A percentile compares a stretch with the other conserved stretches of the same genome.
Conservation (phyloP, 2,113 vertebrate genomes). For the Nicator chloris region DNA sequence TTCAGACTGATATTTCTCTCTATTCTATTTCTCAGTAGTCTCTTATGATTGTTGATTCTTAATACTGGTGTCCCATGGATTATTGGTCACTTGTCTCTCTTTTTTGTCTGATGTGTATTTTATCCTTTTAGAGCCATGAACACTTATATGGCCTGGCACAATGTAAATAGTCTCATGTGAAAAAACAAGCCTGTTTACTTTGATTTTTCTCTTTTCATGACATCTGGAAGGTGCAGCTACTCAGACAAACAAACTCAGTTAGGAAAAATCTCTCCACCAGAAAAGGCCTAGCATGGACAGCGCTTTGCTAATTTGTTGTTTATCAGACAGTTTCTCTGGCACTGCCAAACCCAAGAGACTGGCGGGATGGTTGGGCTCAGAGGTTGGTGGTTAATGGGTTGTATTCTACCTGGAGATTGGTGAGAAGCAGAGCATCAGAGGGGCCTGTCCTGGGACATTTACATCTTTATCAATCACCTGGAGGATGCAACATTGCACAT, state of each 20-base stretch:
- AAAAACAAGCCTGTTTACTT: not conserved
- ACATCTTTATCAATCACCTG: not conserved
- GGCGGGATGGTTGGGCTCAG: not conserved
- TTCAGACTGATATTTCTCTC: not conserved
- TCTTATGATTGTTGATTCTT: not conserved
- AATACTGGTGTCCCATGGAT: not conserved
- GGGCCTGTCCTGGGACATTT: not conserved
- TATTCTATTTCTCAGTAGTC: not conserved
- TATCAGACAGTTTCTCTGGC: not conserved
- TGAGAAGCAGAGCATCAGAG: not conserved
- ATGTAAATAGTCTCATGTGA: not conserved
- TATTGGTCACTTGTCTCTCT: not conserved
- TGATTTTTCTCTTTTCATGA: not conserved
- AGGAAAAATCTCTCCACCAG: not conserved
- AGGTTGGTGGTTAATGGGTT: not conserved
- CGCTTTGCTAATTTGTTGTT: not conserved
- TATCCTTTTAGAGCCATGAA: not conserved
- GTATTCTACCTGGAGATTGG: not conserved
- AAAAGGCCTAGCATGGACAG: not conserved
- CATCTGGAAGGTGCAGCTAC: not conserved
- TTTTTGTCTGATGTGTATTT: not conserved
- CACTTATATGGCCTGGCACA: not conserved
- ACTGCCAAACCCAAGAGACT: not conserved
- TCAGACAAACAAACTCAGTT: not conserved
- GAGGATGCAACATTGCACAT: not conserved